phyloP scores from a whole-genome alignment of 2,797 vertebrate species.

The Nothura maculosa region DNA sequence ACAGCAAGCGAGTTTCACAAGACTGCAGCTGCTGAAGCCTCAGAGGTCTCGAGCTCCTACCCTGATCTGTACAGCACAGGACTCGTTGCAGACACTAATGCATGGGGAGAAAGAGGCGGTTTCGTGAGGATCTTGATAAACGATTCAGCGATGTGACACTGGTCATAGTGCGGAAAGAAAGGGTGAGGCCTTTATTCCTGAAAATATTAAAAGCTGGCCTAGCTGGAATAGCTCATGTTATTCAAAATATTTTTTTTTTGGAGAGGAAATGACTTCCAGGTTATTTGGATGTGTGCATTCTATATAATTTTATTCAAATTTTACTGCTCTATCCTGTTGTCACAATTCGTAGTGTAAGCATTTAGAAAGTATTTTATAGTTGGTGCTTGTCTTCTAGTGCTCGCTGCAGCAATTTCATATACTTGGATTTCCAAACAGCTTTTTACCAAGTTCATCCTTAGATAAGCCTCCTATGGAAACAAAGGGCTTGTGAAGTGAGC shows the following conservation, averaged over 20 bases:
- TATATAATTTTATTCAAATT: background rate
- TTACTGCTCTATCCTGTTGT: background rate
- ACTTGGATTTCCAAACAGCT: background rate
- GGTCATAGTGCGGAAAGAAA: background rate
- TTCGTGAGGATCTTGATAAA: background rate
- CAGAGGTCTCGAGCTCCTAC: background rate
- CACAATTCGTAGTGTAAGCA: background rate
- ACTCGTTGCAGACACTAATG: background rate
- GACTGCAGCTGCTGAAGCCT: background rate
- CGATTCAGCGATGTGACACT: background rate
- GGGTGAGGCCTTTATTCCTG: background rate
- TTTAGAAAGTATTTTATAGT: background rate
- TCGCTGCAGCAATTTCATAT: conserved; percentile 4
- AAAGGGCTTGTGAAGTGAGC: background rate
- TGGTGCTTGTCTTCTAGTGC: background rate
- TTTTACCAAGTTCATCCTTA: conserved; percentile 12
- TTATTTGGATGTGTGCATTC: background rate
- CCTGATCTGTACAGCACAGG: background rate
- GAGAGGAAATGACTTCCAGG: background rate
- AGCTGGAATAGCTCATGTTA: background rate
- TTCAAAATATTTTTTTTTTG: background rate
- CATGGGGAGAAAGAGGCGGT: background rate
- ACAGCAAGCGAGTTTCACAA: background rate
- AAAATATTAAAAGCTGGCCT: background rate
- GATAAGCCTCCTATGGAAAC: conserved; percentile 24